Percentiles rank a stretch among this genome's conserved stretches.
Conservation (phyloP, 1,140 invertebrate species). For the Bombus waltoni region DNA sequence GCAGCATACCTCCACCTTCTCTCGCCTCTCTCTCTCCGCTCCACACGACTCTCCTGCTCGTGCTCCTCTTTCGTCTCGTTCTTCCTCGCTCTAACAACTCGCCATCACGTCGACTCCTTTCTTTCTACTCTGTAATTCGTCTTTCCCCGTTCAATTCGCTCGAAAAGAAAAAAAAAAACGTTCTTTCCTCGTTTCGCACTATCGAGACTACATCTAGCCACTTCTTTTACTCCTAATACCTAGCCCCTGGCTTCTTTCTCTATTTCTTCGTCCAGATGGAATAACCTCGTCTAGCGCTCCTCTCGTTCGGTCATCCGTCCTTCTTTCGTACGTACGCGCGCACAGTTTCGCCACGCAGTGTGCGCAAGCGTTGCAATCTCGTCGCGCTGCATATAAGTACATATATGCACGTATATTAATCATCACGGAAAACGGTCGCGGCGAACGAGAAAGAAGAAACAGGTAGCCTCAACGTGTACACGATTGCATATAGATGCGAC, state of each 20-base stretch:
- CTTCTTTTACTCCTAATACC: constrained; percentile 11
- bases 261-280: constrained; percentile 32
- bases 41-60: constrained; percentile 23
- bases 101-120: constrained; percentile 28
- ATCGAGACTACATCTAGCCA: constrained; percentile 33
- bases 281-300: neutral
- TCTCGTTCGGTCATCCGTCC: constrained; percentile 37
- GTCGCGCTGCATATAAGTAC: constrained; percentile 18
- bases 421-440: constrained; percentile 65
- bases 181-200: constrained; percentile 37
- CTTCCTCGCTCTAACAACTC: constrained; percentile 30
- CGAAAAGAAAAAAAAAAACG: neutral
- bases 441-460: constrained; percentile 24
- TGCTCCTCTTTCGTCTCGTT: constrained; percentile 41
- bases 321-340: constrained; percentile 34
- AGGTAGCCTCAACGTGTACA: constrained; percentile 21
- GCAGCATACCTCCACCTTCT: constrained; percentile 73
- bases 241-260: constrained; percentile 12
- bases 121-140: constrained; percentile 10
- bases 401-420: constrained; percentile 64
- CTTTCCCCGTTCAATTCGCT: constrained; percentile 30
- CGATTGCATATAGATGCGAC: neutral
- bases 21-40: constrained; percentile 58
- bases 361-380: constrained; percentile 36
- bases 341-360: constrained; percentile 50